Evolutionary conservation across 2,888 invertebrate species (phyloP).

Genomic region (Orthosia gothica): DNA sequence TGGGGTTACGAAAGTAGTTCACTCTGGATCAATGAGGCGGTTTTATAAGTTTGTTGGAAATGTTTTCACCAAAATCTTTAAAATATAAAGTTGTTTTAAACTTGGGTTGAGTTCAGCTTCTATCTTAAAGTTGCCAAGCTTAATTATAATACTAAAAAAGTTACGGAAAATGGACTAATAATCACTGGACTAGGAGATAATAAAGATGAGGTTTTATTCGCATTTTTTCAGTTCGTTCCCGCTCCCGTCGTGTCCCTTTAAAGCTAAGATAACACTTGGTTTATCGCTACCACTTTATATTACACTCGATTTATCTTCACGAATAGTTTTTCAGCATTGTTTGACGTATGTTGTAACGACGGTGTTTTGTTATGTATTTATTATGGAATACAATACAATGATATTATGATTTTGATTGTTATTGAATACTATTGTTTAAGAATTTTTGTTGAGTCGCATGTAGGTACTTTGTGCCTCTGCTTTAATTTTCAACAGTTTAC

Average conservation of each 20-base stretch:
- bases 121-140: background rate
- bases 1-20: constrained; percentile 40
- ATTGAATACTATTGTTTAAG: background rate
- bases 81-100: constrained; percentile 27
- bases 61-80: constrained; percentile 21
- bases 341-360: background rate
- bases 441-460: background rate
- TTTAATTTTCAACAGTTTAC: background rate
- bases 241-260: constrained; percentile 21
- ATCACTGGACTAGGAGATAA: constrained; percentile 18
- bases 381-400: background rate
- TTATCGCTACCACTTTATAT: constrained; percentile 36
- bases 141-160: constrained; percentile 13
- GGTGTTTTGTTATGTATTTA: constrained; percentile 6
- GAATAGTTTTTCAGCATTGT: constrained; percentile 14
- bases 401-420: constrained; percentile 7
- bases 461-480: background rate
- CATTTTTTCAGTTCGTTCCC: constrained; percentile 43
- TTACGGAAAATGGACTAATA: constrained; percentile 12
- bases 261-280: constrained; percentile 34
- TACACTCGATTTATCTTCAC: constrained; percentile 10
- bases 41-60: constrained; percentile 18
- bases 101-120: constrained; percentile 15
- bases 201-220: constrained; percentile 29
- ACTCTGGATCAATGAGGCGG: constrained; percentile 30